phyloP scores from a whole-genome alignment of 2,113 vertebrate genomes.

The Abramis brama region DNA sequence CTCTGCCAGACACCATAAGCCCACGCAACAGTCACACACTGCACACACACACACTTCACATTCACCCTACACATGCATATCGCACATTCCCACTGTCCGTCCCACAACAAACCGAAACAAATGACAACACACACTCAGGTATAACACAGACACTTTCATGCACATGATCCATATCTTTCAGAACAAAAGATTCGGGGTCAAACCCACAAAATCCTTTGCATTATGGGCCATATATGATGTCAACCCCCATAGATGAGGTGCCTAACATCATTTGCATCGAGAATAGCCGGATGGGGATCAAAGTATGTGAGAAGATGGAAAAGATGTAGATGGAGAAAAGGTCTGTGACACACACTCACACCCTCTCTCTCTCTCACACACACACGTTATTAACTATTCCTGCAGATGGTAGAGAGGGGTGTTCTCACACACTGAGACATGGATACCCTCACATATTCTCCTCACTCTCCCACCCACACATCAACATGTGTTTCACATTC shows the following conservation, averaged over 20 bases:
- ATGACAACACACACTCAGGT: slow-evolving; percentile 6
- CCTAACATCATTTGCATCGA: slow-evolving; percentile 62
- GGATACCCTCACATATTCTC: slow-evolving; percentile 80
- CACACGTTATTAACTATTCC: slow-evolving; percentile 75
- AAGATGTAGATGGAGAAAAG: slow-evolving; percentile 49
- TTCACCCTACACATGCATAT: slow-evolving; percentile 55
- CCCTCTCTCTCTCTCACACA: slow-evolving; percentile 2
- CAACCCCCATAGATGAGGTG: slow-evolving; percentile 45
- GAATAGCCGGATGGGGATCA: slow-evolving; percentile 55
- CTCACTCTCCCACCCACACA: slow-evolving; percentile 71
- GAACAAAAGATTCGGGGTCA: slow-evolving; percentile 23
- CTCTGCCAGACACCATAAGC: slow-evolving; percentile 76
- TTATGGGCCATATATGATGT: slow-evolving; percentile 30
- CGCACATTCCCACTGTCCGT: background rate
- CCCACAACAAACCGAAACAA: slow-evolving; percentile 35
- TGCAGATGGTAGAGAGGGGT: slow-evolving; percentile 78
- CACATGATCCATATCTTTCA: background rate
- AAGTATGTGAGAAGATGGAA: slow-evolving; percentile 49
- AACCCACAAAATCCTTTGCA: slow-evolving; percentile 32
- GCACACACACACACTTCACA: slow-evolving; percentile 70
- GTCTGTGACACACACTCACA: slow-evolving; percentile 38
- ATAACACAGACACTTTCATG: slow-evolving; percentile 30
- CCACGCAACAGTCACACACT: slow-evolving; percentile 64
- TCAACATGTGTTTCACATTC: slow-evolving; percentile 82
- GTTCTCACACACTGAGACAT: slow-evolving; percentile 80